These are phyloP conservation scores for Harpagus bidentatus DNA, from an alignment of 2,113 vertebrate species.

Conservation along the genomic window DNA sequence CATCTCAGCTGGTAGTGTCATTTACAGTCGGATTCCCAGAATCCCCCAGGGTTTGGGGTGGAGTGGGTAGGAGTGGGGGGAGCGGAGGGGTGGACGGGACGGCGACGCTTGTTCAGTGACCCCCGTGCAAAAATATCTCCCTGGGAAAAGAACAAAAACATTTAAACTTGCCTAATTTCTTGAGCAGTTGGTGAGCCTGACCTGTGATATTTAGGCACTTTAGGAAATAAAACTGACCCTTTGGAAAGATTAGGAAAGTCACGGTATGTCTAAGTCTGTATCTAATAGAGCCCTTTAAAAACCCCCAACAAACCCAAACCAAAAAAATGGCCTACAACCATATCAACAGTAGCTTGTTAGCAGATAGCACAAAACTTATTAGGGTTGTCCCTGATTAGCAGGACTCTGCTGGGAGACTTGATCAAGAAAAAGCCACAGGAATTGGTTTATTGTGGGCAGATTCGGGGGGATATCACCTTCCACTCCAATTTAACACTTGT, in stretches of 20 bases:
- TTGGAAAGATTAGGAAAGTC: neutral
- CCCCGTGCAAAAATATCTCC: neutral
- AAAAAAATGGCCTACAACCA: neutral
- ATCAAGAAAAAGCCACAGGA: neutral
- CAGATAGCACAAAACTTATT: neutral
- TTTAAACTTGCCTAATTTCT: slow-evolving; percentile 16
- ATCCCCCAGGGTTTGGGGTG: neutral
- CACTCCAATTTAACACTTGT: neutral
- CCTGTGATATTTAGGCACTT: neutral
- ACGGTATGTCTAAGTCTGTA: fast-evolving
- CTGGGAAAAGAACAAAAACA: slow-evolving; percentile 17
- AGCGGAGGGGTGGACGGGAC: neutral
- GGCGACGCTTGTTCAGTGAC: neutral
- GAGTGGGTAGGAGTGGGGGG: neutral
- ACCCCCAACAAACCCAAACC: too few relatives aligned
- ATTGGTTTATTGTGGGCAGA: neutral
- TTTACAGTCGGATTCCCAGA: slow-evolving; percentile 11
- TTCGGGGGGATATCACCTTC: neutral
- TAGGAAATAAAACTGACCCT: neutral
- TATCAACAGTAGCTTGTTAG: neutral
- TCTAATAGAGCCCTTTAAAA: neutral
- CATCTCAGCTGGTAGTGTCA: slow-evolving; percentile 62
- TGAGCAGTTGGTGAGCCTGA: slow-evolving; percentile 18
- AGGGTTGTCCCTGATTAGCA: neutral
- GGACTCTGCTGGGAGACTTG: neutral